Evolutionary conservation across 2,888 invertebrate genomes (phyloP).

Genomic region (Andrena hattorfiana): DNA sequence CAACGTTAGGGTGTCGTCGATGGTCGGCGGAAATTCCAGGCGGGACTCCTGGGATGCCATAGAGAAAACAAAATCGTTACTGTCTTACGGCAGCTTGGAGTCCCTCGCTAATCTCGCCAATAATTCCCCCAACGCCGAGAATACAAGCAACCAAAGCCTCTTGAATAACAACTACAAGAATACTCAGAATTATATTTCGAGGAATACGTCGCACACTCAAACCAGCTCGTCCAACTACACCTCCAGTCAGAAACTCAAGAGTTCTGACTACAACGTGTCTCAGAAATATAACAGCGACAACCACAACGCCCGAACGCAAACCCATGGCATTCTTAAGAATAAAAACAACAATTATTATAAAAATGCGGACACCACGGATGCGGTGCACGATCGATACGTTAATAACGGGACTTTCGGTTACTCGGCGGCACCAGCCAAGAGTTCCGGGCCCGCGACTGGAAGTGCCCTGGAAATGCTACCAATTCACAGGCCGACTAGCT

Average conservation of each 20-base stretch:
- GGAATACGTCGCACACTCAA: constrained; percentile 75
- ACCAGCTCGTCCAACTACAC: constrained; percentile 75
- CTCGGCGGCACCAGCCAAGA: constrained; percentile 50
- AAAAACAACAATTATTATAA: constrained; percentile 81
- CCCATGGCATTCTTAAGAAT: constrained; percentile 82
- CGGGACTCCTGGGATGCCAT: constrained; percentile 94
- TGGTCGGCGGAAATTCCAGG: constrained; percentile 87
- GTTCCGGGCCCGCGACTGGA: constrained; percentile 83
- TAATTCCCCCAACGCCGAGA: constrained; percentile 86
- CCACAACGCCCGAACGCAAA: constrained; percentile 70
- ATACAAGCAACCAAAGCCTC: constrained; percentile 80
- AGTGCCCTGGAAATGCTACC: constrained; percentile 88
- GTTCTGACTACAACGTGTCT: constrained; percentile 73
- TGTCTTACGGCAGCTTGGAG: constrained; percentile 90
- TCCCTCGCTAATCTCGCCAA: constrained; percentile 90
- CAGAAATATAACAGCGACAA: constrained; percentile 74
- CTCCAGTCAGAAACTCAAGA: constrained; percentile 71
- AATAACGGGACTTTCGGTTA: constrained; percentile 65
- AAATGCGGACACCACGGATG: constrained; percentile 76
- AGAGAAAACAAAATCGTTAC: constrained; percentile 91
- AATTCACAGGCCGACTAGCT: constrained; percentile 87
- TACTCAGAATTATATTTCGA: constrained; percentile 77
- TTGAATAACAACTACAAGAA: constrained; percentile 69
- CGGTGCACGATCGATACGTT: constrained; percentile 76
- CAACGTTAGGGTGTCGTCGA: constrained; percentile 87